Evolutionary conservation across 2,113 vertebrate genomes (phyloP), one percentile per base, ranked within the genome.

Genomic region (Deroptyus accipitrinus): DNA sequence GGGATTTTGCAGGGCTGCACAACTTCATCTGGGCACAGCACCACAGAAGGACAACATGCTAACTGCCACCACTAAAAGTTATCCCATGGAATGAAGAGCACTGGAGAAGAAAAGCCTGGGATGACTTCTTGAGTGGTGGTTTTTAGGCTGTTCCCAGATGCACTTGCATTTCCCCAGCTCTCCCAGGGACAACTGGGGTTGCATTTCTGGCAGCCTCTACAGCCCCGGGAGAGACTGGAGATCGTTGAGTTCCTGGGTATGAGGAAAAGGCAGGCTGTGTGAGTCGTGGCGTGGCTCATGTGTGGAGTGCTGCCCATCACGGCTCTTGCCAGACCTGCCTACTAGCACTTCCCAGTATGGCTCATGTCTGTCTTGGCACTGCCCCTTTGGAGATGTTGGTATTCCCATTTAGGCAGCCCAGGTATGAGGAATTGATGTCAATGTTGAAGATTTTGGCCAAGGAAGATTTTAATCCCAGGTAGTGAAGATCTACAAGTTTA

Each of bases 261-360:
- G 86, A 95, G 86, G 88, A 57, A 23, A 19, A 92, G 83, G 64
- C 68, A 68, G 42, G 27, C 1, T 39, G 18, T 84, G 80, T 39
- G 1, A 94, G 88, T 81, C 20, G 1, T 0, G 0, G 66, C 90
- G 78, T 0, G 0, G 83, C 79, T 84, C 1, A 0, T 14, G 49
- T 0, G 0, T 18, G 67, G 46, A 80, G 52, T 2, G 0, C 41
- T 91, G 63, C 78, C 83, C 55, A 44, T 31, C 23, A 19, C 42
- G 1, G 86, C 55, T 84, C 52, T 72, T 90, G 88, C 75, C 92
- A 94, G 37, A 7, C 59, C 18, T 52, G 86, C 48, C 68, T 93
- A 92, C 86, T 77, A 82, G 17, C 74, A 22, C 86, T 86, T 84
- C 66, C 48, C 80, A 62, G 35, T 27, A 55, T 0, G 44, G 54